Base-by-base conservation (phyloP, 1,140 invertebrate genomes). In the Lucilia cuprina region DNA sequence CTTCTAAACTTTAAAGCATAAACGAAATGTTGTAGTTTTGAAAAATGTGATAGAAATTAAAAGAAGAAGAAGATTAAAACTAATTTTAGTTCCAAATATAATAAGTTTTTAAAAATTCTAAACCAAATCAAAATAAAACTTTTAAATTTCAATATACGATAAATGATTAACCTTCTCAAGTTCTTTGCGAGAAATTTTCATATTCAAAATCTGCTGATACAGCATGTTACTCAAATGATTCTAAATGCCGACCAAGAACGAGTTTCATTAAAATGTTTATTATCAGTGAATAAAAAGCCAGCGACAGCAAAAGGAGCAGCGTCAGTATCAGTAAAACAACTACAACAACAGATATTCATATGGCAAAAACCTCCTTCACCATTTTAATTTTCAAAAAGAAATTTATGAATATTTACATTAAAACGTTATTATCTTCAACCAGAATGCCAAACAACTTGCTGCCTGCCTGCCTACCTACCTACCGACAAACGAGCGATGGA, bases 311-410 rank as follows among this genome's bases (percentile, higher is more conserved):
- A 70, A 70, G 7, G 55, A 7, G 55, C n/a, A n/a, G 55, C 14
- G 3, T 60, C 55, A 60, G n/a, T 60, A 60, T 60, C 17, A 60
- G n/a, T 2, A 70, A 41, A 70, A 70, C n/a, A 25, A 70, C 8
- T n/a, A 19, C 14, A 70, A 25, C 0, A 70, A 70, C n/a, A 70
- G n/a, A 19, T 70, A 25, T 70, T 70, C 65, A 70, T 70, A 70
- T 80, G 19, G 41, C 41, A 17, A 35, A 30, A 47, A 80, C 41
- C 77, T 80, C 77, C 77, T 80, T 80, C 77, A 80, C 77, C 77
- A 80, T 80, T 80, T 80, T 80, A 80, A 80, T 80, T 80, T 80
- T 80, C 77, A 80, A 80, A 80, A 80, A 80, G 77, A 80, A 80
- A 80, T 80, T 80, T 80, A 80, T 80, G 77, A 80, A 80, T 80